Evolutionary conservation across 2,113 vertebrate species (phyloP).

Genomic region (Gymnocephalus cernua): DNA sequence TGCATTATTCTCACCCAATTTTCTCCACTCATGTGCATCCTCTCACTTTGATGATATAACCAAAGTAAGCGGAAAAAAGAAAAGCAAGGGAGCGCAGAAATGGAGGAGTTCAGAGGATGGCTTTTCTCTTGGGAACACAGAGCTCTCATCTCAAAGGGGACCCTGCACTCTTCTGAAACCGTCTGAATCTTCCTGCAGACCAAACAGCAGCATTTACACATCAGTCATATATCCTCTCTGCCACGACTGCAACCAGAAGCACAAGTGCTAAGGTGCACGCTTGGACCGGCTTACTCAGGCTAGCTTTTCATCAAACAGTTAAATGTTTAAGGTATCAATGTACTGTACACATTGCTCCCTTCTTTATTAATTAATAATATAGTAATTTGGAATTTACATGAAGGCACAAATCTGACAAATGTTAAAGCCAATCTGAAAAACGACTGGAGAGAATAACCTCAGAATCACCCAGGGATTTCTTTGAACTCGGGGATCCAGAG

Average conservation of each 20-base stretch:
- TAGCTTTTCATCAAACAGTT: conserved; percentile 47
- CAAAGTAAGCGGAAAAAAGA: conserved; percentile 61
- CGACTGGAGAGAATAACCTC: conserved; percentile 47
- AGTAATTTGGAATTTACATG: conserved; percentile 29
- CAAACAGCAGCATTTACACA: conserved; percentile 67
- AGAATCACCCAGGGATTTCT: conserved; percentile 57
- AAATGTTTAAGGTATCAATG: conserved; percentile 29
- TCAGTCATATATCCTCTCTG: conserved; percentile 55
- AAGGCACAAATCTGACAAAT: conserved; percentile 38
- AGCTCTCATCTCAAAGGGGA: conserved; percentile 65
- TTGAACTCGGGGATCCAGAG: conserved; percentile 68
- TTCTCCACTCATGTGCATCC: conserved; percentile 66
- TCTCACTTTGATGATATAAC: conserved; percentile 79
- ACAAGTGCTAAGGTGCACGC: conserved; percentile 20
- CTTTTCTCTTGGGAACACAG: conserved; percentile 66
- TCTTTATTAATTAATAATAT: conserved; percentile 48
- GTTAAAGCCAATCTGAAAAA: conserved; percentile 55
- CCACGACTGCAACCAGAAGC: conserved; percentile 39
- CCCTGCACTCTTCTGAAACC: conserved; percentile 61
- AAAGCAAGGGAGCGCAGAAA: conserved; percentile 62
- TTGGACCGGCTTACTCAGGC: conserved; percentile 18
- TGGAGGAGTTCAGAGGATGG: conserved; percentile 73
- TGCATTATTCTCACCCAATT: conserved; percentile 76
- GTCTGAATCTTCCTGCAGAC: conserved; percentile 59
- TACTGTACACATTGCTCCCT: background rate